Percentiles rank a stretch among this genome's conserved stretches.
Conservation (phyloP, 2,113 vertebrate genomes). For the Anarhynchus alexandrinus region DNA sequence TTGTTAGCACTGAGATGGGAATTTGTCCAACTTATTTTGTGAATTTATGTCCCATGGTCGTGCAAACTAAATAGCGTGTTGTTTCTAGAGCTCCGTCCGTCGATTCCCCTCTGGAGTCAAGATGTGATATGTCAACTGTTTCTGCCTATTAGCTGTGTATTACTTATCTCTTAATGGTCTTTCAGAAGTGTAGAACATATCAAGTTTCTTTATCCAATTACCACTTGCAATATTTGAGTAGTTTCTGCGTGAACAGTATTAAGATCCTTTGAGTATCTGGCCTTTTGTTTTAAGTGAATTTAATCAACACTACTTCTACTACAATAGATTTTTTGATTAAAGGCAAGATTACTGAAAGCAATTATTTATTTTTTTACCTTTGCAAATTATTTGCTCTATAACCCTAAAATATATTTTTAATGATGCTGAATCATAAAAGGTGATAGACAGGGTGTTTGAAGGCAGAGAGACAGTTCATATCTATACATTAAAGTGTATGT, state of each 20-base stretch:
- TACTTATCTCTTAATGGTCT: neutral
- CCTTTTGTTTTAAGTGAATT: conserved; percentile 7
- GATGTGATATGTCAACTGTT: neutral
- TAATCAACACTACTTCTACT: neutral
- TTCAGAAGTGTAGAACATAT: neutral
- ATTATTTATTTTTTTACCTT: neutral
- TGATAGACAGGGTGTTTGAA: neutral
- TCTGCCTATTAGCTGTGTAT: neutral
- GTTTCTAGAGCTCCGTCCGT: neutral
- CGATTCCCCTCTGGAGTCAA: neutral
- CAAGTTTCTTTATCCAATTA: neutral
- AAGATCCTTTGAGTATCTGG: neutral
- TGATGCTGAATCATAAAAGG: neutral
- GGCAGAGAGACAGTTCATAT: neutral
- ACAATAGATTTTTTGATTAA: conserved; percentile 17
- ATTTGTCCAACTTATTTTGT: neutral
- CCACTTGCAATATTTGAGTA: neutral
- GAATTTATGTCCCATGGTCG: neutral
- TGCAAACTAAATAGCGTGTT: rapidly evolving
- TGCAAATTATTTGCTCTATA: neutral
- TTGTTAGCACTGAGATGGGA: neutral
- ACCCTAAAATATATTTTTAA: neutral
- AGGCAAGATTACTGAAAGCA: neutral
- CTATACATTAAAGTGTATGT: neutral
- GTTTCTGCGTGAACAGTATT: neutral